phyloP scores from a whole-genome alignment of 2,113 vertebrate species.

The Todiramphus saurophagus region DNA sequence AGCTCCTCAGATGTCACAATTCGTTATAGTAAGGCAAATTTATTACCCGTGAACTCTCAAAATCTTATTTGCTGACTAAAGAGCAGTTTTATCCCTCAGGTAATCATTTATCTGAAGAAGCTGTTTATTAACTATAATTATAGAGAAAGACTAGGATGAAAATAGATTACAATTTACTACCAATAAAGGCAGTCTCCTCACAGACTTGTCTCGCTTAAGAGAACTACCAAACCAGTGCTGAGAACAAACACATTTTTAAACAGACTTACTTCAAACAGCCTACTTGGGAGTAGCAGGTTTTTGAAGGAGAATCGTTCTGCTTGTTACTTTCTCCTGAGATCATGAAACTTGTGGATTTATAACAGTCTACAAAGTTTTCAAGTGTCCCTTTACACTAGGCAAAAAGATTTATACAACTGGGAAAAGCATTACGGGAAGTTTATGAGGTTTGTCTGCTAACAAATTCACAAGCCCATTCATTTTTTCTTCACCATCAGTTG shows the following conservation, averaged over 20 bases:
- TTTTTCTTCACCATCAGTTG: not conserved
- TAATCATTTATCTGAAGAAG: slow-evolving; percentile 45
- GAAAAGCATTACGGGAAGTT: not conserved
- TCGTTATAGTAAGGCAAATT: not conserved
- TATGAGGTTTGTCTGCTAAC: not conserved
- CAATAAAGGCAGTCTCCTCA: not conserved
- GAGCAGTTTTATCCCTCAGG: slow-evolving; percentile 13
- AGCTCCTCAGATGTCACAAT: not conserved
- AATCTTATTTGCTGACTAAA: slow-evolving; percentile 22
- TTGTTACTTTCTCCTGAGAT: not conserved
- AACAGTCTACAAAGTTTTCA: not conserved
- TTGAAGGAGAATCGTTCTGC: not conserved
- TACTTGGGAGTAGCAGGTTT: not conserved
- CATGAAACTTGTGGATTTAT: not conserved
- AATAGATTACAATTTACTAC: not conserved
- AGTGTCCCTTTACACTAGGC: not conserved
- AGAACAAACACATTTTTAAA: not conserved
- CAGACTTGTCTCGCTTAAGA: not conserved
- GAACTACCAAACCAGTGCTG: not conserved
- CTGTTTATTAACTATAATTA: slow-evolving; percentile 47
- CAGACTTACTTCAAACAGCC: not conserved
- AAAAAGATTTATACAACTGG: not conserved
- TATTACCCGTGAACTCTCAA: not conserved
- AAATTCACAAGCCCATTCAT: not conserved
- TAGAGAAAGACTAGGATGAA: not conserved